These are phyloP conservation scores for Mantis religiosa DNA, from an alignment of 2,888 invertebrate species.

Conservation along the genomic window DNA sequence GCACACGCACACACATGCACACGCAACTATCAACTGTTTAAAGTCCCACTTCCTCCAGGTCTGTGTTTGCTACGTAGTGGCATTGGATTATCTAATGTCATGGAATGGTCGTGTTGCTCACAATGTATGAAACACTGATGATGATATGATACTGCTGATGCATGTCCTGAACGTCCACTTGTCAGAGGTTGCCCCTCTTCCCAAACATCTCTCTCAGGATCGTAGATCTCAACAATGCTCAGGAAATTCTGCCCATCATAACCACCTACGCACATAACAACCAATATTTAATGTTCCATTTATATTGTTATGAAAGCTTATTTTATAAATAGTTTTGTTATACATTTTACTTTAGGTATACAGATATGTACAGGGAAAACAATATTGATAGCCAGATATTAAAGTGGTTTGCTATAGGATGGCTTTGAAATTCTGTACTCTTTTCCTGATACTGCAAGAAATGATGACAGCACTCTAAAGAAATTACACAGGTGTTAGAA, in stretches of 20 bases:
- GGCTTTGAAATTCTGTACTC: no score
- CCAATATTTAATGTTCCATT: no score
- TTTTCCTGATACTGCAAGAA: no score
- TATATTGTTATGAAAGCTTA: no score
- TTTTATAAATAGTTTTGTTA: no score
- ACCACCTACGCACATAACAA: slow-evolving; percentile 60
- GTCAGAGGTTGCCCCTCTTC: slow-evolving; percentile 69
- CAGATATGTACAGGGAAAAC: no score
- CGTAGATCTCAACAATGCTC: slow-evolving; percentile 83
- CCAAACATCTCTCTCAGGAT: slow-evolving; percentile 74
- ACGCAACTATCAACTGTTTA: not conserved
- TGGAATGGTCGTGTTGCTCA: slow-evolving; percentile 37
- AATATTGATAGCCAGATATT: no score
- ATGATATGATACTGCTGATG: slow-evolving; percentile 77
- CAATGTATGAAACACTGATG: slow-evolving; percentile 57
- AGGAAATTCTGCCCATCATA: slow-evolving; percentile 85
- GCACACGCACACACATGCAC: no score
- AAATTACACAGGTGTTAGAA: no score
- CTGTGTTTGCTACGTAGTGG: not conserved
- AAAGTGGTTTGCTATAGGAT: no score
- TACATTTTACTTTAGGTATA: no score
- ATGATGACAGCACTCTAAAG: no score
- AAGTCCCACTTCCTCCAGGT: not conserved
- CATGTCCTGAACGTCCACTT: slow-evolving; percentile 86
- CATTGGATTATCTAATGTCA: not conserved